These are phyloP conservation scores for Cepaea nemoralis DNA, from an alignment of 1,140 invertebrate species.

Conservation along the genomic window DNA sequence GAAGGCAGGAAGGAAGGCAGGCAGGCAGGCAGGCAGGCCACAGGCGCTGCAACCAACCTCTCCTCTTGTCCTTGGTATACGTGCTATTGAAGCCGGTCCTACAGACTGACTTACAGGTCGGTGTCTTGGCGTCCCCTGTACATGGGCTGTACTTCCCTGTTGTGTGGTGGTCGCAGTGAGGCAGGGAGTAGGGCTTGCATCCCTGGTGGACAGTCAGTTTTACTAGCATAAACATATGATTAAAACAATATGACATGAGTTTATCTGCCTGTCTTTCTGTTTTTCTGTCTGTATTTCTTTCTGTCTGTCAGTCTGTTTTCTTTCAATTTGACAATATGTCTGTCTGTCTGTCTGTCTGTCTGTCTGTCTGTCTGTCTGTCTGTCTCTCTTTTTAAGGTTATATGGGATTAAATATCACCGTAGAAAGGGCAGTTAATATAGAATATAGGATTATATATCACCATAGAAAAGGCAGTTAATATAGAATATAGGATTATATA, in stretches of 20 bases:
- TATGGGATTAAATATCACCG: no score
- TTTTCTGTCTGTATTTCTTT: neutral
- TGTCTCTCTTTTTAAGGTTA: no score
- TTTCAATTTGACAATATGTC: neutral
- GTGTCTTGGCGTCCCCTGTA: conserved; percentile 76
- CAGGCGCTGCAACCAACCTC: conserved; percentile 74
- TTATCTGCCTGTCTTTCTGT: no score
- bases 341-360: neutral
- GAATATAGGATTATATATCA: no score
- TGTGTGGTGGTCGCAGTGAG: conserved; percentile 89
- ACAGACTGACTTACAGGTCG: conserved; percentile 83
- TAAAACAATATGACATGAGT: neutral
- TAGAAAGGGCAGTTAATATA: no score
- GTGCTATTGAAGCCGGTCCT: conserved; percentile 78
- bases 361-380: no score
- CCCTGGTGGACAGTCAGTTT: conserved; percentile 72
- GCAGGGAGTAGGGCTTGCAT: conserved; percentile 87
- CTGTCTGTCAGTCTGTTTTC: neutral
- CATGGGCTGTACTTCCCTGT: conserved; percentile 79
- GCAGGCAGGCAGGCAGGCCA: no score
- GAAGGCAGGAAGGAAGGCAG: no score
- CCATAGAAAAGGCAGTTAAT: no score
- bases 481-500: no score
- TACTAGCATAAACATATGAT: neutral
- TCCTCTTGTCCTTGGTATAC: conserved; percentile 85